Conservation (phyloP, 2,113 vertebrate species). For the Saguinus imperator region DNA sequence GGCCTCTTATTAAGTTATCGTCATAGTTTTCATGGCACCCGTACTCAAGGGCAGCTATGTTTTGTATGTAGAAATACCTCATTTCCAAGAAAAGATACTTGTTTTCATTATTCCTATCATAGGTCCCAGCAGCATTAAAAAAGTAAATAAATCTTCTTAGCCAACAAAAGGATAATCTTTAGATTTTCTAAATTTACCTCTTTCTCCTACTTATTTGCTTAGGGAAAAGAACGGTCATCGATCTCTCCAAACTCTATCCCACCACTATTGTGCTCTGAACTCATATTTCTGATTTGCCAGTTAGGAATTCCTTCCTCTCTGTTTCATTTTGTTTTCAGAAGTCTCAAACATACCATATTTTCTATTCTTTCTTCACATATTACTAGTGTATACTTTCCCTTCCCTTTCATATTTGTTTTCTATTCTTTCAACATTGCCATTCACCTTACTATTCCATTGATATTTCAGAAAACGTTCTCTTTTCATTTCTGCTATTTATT, state of each 20-base stretch:
- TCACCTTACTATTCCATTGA: not conserved
- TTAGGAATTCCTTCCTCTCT: not conserved
- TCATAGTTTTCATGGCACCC: not conserved
- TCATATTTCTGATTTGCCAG: not conserved
- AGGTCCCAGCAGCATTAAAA: not conserved
- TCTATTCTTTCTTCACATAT: not conserved
- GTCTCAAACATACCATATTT: not conserved
- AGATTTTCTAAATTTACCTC: not conserved
- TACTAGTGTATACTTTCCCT: not conserved
- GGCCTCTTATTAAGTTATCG: not conserved
- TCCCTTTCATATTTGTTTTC: not conserved
- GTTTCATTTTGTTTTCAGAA: not conserved
- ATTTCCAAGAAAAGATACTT: not conserved
- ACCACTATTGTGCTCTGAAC: not conserved
- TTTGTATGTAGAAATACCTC: not conserved
- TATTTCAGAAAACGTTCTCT: not conserved
- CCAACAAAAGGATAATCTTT: not conserved
- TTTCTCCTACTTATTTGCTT: not conserved
- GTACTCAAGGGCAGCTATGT: not conserved
- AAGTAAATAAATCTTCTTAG: not conserved
- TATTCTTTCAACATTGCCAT: not conserved
- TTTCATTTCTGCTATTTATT: not conserved
- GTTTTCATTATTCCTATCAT: not conserved
- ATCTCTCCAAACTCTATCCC: accelerated
- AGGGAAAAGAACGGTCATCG: not conserved